A percentile compares a stretch with the other conserved stretches of the same genome.
Conservation (phyloP, 1,140 invertebrate genomes). For the Ladona fulva region DNA sequence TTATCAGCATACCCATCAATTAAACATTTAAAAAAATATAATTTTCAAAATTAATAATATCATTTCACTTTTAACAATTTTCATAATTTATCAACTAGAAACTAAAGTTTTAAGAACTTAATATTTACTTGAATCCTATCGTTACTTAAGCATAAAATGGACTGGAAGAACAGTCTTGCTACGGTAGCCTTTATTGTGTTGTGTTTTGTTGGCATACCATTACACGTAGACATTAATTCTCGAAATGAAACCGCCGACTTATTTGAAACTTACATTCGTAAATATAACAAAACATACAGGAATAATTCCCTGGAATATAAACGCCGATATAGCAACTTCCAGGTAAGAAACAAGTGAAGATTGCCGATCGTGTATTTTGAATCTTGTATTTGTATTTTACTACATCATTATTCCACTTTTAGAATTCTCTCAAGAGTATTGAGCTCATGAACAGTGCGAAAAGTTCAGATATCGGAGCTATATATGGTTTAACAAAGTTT, state of each 20-base stretch:
- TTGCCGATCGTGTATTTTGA: conserved; percentile 22
- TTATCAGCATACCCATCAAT: neutral
- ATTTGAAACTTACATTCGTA: conserved; percentile 50
- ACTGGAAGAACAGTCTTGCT: conserved; percentile 28
- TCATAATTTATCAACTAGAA: too few species aligned
- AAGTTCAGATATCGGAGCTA: conserved; percentile 44
- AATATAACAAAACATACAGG: conserved; percentile 59
- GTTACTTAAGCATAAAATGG: neutral
- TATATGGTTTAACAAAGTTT: conserved; percentile 62
- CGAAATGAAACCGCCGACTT: conserved; percentile 24
- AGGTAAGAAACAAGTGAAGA: conserved; percentile 39
- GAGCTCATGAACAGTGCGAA: conserved; percentile 48
- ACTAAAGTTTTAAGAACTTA: too few species aligned
- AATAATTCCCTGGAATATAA: conserved; percentile 46
- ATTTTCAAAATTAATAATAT: too few species aligned
- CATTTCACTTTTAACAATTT: too few species aligned
- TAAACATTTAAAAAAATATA: too few species aligned
- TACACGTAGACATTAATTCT: conserved; percentile 23
- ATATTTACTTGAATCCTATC: too few species aligned
- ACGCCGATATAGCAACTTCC: conserved; percentile 50
- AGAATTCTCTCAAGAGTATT: conserved; percentile 53
- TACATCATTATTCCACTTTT: conserved; percentile 22
- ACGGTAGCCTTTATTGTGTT: conserved; percentile 22
- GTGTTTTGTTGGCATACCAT: conserved; percentile 27
- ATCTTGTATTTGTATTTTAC: neutral